These are phyloP conservation scores for Limanda limanda DNA, from an alignment of 2,113 vertebrate species.

Conservation along the genomic window DNA sequence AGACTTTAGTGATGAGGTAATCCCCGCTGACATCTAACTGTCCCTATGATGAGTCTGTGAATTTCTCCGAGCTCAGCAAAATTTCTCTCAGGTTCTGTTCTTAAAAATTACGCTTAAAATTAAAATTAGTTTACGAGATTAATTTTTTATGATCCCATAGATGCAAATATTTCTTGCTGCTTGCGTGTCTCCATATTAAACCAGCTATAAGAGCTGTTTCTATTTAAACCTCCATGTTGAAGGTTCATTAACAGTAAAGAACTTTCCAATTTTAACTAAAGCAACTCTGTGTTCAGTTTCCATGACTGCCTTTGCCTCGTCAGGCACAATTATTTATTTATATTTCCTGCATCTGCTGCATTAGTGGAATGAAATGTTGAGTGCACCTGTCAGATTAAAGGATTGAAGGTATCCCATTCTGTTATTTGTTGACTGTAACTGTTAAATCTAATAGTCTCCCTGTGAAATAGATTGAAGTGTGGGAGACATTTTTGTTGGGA, in stretches of 20 bases:
- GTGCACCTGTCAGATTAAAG: slow-evolving; percentile 81
- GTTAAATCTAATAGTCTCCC: slow-evolving; percentile 69
- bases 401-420: slow-evolving; percentile 71
- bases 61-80: neutral
- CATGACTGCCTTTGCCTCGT: slow-evolving; percentile 2
- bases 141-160: neutral
- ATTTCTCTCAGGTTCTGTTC: neutral
- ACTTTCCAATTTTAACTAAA: neutral
- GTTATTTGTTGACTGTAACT: slow-evolving; percentile 75
- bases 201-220: neutral
- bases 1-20: slow-evolving; percentile 10
- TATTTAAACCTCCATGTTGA: neutral
- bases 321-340: neutral
- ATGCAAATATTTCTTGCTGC: neutral
- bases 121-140: neutral
- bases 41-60: neutral
- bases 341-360: slow-evolving; percentile 66
- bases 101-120: no score
- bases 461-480: slow-evolving; percentile 66
- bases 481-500: slow-evolving; percentile 60
- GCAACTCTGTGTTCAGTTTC: slow-evolving; percentile 29
- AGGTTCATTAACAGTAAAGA: neutral
- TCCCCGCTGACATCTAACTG: slow-evolving; percentile 36
- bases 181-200: neutral
- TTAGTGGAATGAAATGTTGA: slow-evolving; percentile 77